These are phyloP conservation scores for Hypena proboscidalis DNA, from an alignment of 2,888 invertebrate genomes.

Conservation along the genomic window DNA sequence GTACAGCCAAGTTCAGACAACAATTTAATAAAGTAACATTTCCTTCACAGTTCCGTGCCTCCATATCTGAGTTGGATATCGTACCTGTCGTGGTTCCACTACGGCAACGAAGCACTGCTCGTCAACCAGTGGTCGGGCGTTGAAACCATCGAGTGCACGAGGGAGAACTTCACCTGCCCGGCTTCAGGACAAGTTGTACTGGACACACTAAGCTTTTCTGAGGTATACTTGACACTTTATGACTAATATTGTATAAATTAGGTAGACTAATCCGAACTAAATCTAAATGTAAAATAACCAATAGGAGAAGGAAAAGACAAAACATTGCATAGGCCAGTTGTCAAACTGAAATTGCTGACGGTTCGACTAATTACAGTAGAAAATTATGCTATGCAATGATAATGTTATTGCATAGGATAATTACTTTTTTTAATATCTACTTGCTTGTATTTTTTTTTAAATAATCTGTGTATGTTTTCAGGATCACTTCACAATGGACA, in stretches of 20 bases:
- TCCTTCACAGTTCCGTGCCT: slow-evolving; percentile 89
- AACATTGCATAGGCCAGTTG: too few relatives aligned
- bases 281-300: too few relatives aligned
- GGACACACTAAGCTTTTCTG: slow-evolving; percentile 91
- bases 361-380: too few relatives aligned
- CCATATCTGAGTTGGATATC: slow-evolving; percentile 94
- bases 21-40: background rate
- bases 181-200: slow-evolving; percentile 91
- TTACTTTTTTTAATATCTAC: too few relatives aligned
- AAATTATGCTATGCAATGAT: too few relatives aligned
- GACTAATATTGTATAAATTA: too few relatives aligned
- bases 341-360: too few relatives aligned
- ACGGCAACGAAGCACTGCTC: slow-evolving; percentile 94
- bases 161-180: slow-evolving; percentile 91
- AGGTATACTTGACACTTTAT: too few relatives aligned
- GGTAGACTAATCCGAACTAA: too few relatives aligned
- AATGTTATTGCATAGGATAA: too few relatives aligned
- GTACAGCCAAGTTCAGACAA: background rate
- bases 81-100: slow-evolving; percentile 96
- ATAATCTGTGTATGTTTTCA: slow-evolving; percentile 2
- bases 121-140: slow-evolving; percentile 96
- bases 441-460: too few relatives aligned
- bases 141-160: slow-evolving; percentile 90
- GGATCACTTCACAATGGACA: slow-evolving; percentile 89
- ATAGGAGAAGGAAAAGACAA: too few relatives aligned